Percentiles rank a stretch among this genome's conserved stretches.
Evolutionary conservation across 2,888 invertebrate genomes (phyloP).

Genomic region (Amphimallon solstitiale): DNA sequence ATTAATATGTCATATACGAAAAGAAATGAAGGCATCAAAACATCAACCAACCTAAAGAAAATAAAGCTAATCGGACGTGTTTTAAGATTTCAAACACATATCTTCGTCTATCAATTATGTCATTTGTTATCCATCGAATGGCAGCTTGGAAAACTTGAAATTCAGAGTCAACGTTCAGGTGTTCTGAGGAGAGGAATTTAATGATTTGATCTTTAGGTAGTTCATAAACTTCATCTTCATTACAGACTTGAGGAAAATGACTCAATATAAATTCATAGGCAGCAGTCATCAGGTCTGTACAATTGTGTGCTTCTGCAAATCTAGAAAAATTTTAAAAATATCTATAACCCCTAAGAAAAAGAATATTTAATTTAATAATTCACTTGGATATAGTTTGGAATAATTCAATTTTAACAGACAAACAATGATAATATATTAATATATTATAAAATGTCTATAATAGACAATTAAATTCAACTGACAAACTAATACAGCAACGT

Average conservation of each 20-base stretch:
- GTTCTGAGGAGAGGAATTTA: slow-evolving; percentile 84
- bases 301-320: slow-evolving; percentile 91
- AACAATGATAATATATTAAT: too few species aligned
- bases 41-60: slow-evolving; percentile 72
- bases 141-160: slow-evolving; percentile 90
- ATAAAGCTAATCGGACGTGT: slow-evolving; percentile 83
- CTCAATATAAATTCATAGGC: slow-evolving; percentile 85
- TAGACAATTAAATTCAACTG: too few species aligned
- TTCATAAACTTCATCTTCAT: slow-evolving; percentile 87
- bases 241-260: slow-evolving; percentile 83
- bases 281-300: slow-evolving; percentile 78
- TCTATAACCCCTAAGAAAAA: too few species aligned
- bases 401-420: too few species aligned
- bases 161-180: slow-evolving; percentile 88
- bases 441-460: too few species aligned
- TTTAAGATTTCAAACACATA: slow-evolving; percentile 88
- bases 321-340: too few species aligned
- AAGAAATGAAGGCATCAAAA: not conserved
- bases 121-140: slow-evolving; percentile 86
- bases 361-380: too few species aligned
- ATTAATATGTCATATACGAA: too few species aligned
- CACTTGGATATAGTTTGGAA: too few species aligned
- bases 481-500: too few species aligned
- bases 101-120: slow-evolving; percentile 78
- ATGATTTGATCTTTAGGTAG: slow-evolving; percentile 81